phyloP scores from a whole-genome alignment of 2,113 vertebrate genomes.

The Hoplias malabaricus region DNA sequence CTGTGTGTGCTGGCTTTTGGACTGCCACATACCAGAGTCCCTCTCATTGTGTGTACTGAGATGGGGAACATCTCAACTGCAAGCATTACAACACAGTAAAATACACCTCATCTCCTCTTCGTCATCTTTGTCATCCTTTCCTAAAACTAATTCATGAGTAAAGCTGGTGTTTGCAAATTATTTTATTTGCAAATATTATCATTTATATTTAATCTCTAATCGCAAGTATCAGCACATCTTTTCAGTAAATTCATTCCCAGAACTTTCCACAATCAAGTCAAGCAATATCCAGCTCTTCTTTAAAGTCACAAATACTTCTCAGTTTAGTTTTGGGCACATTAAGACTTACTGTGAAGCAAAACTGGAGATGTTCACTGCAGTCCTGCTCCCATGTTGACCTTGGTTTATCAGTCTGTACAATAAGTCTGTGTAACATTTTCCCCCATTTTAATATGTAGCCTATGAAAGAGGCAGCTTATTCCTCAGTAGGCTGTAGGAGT shows the following conservation, averaged over 20 bases:
- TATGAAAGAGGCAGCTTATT: background rate
- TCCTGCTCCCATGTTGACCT: background rate
- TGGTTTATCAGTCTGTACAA: background rate
- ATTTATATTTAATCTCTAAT: too few relatives aligned
- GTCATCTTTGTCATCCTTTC: background rate
- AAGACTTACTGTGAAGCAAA: too few relatives aligned
- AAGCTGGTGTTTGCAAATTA: too few relatives aligned
- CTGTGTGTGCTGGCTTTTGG: background rate
- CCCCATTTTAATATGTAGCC: background rate
- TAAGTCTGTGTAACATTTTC: background rate
- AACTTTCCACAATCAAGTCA: too few relatives aligned
- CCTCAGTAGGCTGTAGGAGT: background rate
- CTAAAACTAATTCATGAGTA: background rate
- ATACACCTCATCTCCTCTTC: background rate
- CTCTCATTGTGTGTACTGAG: background rate
- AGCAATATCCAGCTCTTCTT: too few relatives aligned
- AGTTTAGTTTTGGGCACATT: too few relatives aligned
- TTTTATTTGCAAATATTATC: too few relatives aligned
- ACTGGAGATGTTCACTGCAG: background rate
- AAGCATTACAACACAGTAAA: background rate
- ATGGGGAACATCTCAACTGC: background rate
- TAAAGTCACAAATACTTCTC: too few relatives aligned
- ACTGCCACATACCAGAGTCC: background rate
- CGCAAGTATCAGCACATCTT: too few relatives aligned
- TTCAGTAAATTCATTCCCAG: too few relatives aligned